Evolutionary conservation across 2,888 invertebrate genomes (phyloP), one percentile per base, ranked within the genome.

Genomic region (Pollenia labialis): DNA sequence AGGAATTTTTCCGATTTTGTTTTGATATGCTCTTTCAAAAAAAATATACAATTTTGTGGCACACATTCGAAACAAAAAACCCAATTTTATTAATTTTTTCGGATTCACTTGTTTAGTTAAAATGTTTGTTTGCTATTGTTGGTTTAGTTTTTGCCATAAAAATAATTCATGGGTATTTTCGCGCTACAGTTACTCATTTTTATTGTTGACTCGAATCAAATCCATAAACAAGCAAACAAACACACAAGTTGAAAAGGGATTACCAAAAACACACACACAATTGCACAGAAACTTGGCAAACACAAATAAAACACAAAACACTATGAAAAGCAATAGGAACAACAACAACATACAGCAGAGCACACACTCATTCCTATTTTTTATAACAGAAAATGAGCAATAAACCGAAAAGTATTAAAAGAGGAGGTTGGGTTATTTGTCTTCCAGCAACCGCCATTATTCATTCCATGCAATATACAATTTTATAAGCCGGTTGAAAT

Each of bases 391-490:
- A 88, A 85, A 85, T 87, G 88, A 86, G 89, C 56, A 77, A 71
- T 81, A 77, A 85, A 77, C 66, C 64, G 80, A 72, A 76, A 60
- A 76, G 23, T 60, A 58, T 89, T 85, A 89, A 0, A 90, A 90
- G 90, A 92, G 91, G 91, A 92, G 92, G 93, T 91, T 92, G 92
- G 92, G 92, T 92, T 93, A 93, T 92, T 92, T 92, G 91, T 91
- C 92, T 92, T 92, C 88, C 90, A 91, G 91, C 87, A 90, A 92
- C 90, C 92, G 91, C 93, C 92, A 92, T 92, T 91, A 93, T 92
- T 92, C 92, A 92, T 93, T 91, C 90, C 88, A 72, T 56, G 58
- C 58, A 54, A 44, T 56, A 48, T 68, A 85, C 69, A 68, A 58
- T 80, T 52, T 81, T 52, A 52, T 74, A 83, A 74, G 76, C 80